phyloP scores from a whole-genome alignment of 2,797 vertebrate genomes.

The Tapirus indicus region DNA sequence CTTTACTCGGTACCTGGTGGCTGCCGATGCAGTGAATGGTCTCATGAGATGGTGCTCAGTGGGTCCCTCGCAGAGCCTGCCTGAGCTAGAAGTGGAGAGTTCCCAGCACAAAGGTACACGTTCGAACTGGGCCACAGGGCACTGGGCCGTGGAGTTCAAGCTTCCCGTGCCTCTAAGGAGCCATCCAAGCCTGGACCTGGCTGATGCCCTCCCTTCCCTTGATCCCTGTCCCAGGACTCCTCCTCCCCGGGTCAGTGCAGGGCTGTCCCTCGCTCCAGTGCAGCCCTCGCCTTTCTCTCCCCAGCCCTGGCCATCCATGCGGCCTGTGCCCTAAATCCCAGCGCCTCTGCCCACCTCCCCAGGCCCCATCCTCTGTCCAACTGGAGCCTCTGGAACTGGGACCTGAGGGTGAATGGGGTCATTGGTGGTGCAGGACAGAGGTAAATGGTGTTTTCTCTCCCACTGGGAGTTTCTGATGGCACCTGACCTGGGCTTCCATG shows the following conservation, averaged over 20 bases:
- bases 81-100: not conserved
- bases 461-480: not conserved
- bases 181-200: not conserved
- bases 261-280: not conserved
- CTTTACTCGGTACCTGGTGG: not conserved
- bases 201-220: not conserved
- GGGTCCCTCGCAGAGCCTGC: not conserved
- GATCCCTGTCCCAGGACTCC: not conserved
- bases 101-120: not conserved
- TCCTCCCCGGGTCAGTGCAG: not conserved
- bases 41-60: not conserved
- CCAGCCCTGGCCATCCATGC: not conserved
- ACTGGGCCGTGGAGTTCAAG: not conserved
- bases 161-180: not conserved
- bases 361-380: not conserved
- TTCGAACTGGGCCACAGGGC: not conserved
- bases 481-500: not conserved
- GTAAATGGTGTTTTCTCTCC: not conserved
- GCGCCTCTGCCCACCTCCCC: not conserved
- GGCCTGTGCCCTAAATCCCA: not conserved
- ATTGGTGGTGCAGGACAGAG: not conserved
- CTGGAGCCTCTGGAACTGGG: not conserved
- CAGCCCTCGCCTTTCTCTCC: not conserved
- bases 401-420: not conserved
- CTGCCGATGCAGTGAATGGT: not conserved